A percentile compares a stretch with the other conserved stretches of the same genome.
Conservation (phyloP, 2,888 invertebrate species). For the Stenchaetothrips biformis region DNA sequence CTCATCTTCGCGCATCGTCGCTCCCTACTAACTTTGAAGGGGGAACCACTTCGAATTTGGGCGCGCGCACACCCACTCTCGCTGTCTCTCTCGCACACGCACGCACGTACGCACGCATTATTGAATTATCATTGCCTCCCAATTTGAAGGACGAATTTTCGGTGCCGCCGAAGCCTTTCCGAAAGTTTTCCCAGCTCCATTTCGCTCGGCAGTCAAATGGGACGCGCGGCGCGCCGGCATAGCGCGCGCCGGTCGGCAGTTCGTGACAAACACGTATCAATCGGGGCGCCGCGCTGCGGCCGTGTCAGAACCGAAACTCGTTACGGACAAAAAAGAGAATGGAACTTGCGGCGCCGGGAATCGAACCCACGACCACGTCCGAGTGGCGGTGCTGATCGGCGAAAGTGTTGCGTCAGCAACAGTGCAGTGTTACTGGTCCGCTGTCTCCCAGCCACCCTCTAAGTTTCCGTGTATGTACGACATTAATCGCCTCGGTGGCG, state of each 20-base stretch:
- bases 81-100: background rate
- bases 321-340: background rate
- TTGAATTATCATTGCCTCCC: background rate
- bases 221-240: background rate
- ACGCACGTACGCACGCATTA: background rate
- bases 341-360: background rate
- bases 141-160: no score
- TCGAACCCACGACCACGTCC: background rate
- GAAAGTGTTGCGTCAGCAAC: no score
- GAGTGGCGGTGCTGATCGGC: no score
- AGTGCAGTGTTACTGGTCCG: background rate
- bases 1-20: slow-evolving; percentile 5
- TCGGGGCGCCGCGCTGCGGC: background rate
- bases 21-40: slow-evolving; percentile 17
- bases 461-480: background rate
- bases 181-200: background rate
- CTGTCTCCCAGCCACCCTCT: background rate
- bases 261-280: slow-evolving; percentile 25
- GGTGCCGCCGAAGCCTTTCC: no score
- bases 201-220: background rate
- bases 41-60: slow-evolving; percentile 5
- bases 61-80: background rate
- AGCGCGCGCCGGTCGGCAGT: slow-evolving; percentile 10
- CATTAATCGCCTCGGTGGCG: slow-evolving; percentile 3
- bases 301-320: background rate